A percentile compares a stretch with the other conserved stretches of the same genome.
These are phyloP conservation scores for Trypoxylus dichotomus DNA, from an alignment of 1,140 invertebrate genomes.

Conservation along the genomic window DNA sequence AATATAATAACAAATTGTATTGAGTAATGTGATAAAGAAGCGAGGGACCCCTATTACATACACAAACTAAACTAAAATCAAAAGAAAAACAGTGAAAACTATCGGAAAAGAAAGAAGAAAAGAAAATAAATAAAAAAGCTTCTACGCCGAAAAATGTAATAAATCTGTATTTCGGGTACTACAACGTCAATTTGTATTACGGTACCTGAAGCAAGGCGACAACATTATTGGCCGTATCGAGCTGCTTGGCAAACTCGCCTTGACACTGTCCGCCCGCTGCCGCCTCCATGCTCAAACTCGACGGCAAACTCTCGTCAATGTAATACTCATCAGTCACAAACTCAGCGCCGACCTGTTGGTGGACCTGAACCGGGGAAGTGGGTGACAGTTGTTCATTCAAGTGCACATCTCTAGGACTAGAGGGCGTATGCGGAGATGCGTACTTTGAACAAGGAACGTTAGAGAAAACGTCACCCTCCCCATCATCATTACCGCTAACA, in stretches of 20 bases:
- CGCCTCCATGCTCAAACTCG: slow-evolving; percentile 66
- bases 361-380: slow-evolving; percentile 43
- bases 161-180: background rate
- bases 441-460: slow-evolving; percentile 49
- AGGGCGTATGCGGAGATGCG: slow-evolving; percentile 44
- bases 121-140: background rate
- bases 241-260: slow-evolving; percentile 53
- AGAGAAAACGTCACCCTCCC: background rate
- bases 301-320: slow-evolving; percentile 80
- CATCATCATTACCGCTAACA: slow-evolving; percentile 1
- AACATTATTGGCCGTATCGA: slow-evolving; percentile 65
- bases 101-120: background rate
- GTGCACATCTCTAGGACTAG: slow-evolving; percentile 44
- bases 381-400: slow-evolving; percentile 43
- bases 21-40: background rate
- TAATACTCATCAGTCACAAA: slow-evolving; percentile 82
- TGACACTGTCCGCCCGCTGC: slow-evolving; percentile 54
- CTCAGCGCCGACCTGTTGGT: slow-evolving; percentile 55
- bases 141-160: slow-evolving; percentile 3
- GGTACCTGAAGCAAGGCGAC: slow-evolving; percentile 66
- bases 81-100: background rate
- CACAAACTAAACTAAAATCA: background rate
- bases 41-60: background rate
- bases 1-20: background rate
- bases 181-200: slow-evolving; percentile 3